phyloP scores from a whole-genome alignment of 2,888 invertebrate genomes.

The Andrena haemorrhoa region DNA sequence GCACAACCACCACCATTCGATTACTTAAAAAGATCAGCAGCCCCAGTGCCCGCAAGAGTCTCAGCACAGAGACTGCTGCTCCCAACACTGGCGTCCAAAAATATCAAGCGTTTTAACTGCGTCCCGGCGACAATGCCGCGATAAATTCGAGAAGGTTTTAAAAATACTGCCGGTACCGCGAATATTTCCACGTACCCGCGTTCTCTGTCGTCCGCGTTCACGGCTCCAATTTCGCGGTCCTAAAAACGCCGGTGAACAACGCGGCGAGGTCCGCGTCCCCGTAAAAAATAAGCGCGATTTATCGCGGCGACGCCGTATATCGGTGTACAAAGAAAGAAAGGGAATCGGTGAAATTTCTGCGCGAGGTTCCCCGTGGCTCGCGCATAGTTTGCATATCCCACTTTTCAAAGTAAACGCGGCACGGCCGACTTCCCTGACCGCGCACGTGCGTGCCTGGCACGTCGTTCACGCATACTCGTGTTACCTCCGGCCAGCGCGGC shows the following conservation, averaged over 20 bases:
- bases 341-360: constrained; percentile 60
- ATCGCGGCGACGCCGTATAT: constrained; percentile 52
- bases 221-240: constrained; percentile 49
- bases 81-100: constrained; percentile 23
- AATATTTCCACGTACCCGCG: constrained; percentile 43
- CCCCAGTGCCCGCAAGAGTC: neutral
- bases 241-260: constrained; percentile 42
- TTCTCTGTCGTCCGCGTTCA: constrained; percentile 16
- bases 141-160: constrained; percentile 52
- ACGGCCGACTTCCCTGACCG: constrained; percentile 58
- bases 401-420: constrained; percentile 59
- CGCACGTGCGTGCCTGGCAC: constrained; percentile 54
- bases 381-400: constrained; percentile 64
- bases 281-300: constrained; percentile 51
- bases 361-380: constrained; percentile 31
- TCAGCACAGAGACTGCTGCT: neutral
- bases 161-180: constrained; percentile 43
- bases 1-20: too few relatives aligned
- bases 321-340: constrained; percentile 56
- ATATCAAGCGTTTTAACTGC: constrained; percentile 25
- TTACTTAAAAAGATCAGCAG: too few relatives aligned
- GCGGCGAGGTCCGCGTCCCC: constrained; percentile 21
- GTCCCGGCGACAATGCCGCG: constrained; percentile 44
- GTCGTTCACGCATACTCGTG: constrained; percentile 51
- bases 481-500: constrained; percentile 14